These are phyloP conservation scores for Proterorhinus semilunaris DNA, from an alignment of 2,113 vertebrate species.

Conservation along the genomic window DNA sequence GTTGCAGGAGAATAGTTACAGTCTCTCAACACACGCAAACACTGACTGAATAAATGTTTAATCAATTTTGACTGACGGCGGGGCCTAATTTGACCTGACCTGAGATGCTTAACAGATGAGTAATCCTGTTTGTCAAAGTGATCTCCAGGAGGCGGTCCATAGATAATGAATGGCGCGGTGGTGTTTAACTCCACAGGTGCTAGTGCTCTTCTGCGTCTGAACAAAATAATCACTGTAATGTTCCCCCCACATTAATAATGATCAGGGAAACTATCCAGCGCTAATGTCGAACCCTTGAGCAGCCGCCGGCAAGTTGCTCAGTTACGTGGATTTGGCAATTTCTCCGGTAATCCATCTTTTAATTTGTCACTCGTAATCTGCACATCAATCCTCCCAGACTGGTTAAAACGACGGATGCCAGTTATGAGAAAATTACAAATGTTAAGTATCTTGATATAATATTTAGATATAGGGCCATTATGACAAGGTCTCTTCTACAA, in stretches of 20 bases:
- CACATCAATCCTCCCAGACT: constrained; percentile 5
- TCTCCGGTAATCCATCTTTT: constrained; percentile 21
- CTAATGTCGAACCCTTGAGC: background rate
- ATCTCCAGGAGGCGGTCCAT: too few relatives aligned
- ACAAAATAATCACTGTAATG: background rate
- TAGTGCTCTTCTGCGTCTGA: background rate
- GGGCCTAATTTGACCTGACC: too few relatives aligned
- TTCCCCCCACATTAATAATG: constrained; percentile 17
- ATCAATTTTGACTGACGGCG: background rate
- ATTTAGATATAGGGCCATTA: background rate
- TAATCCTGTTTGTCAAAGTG: too few relatives aligned
- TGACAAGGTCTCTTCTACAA: background rate
- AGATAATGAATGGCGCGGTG: background rate
- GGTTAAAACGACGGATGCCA: constrained; percentile 27
- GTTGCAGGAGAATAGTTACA: too few relatives aligned
- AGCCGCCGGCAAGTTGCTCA: constrained; percentile 20
- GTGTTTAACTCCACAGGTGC: background rate
- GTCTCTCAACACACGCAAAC: too few relatives aligned
- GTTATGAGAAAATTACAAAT: constrained; percentile 15
- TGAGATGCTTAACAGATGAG: too few relatives aligned
- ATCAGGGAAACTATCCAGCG: constrained; percentile 31
- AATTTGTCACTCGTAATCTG: constrained; percentile 23
- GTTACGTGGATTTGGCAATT: constrained; percentile 25
- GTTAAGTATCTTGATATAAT: background rate
- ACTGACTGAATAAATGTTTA: too few relatives aligned